phyloP scores from a whole-genome alignment of 1,140 invertebrate species.

The Triops longicaudatus region DNA sequence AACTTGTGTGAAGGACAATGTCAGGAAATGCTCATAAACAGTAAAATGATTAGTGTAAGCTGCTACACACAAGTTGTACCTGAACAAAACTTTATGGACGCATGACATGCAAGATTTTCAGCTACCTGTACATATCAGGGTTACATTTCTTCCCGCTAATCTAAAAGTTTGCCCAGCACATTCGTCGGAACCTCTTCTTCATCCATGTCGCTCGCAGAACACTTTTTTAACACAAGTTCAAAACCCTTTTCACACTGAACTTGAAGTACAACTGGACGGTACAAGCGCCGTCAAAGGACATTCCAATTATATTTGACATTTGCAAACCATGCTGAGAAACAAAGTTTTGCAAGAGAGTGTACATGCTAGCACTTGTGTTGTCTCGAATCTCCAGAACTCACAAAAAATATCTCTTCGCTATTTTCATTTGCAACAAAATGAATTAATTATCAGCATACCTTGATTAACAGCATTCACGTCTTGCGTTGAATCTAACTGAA shows the following conservation, averaged over 20 bases:
- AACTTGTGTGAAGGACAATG: slow-evolving; percentile 1
- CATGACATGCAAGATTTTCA: neutral
- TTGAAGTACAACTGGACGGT: neutral
- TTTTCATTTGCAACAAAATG: neutral
- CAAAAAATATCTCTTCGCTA: neutral
- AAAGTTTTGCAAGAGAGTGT: neutral
- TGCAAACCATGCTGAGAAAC: neutral
- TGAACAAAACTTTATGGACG: neutral
- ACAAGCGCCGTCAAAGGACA: slow-evolving; percentile 17
- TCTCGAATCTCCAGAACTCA: neutral
- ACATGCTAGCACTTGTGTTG: no score
- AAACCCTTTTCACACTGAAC: no score
- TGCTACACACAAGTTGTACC: slow-evolving; percentile 1
- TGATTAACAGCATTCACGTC: no score
- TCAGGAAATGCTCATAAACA: neutral
- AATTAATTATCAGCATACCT: neutral
- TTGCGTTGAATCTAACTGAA: no score
- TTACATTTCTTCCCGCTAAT: neutral
- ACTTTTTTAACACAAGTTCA: no score
- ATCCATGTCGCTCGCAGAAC: no score
- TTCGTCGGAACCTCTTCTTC: no score
- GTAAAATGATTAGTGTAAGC: neutral
- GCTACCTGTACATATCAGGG: neutral
- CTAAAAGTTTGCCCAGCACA: neutral
- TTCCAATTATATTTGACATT: slow-evolving; percentile 17